phyloP scores from a whole-genome alignment of 1,140 invertebrate species.

The Sarcophaga peregrina region DNA sequence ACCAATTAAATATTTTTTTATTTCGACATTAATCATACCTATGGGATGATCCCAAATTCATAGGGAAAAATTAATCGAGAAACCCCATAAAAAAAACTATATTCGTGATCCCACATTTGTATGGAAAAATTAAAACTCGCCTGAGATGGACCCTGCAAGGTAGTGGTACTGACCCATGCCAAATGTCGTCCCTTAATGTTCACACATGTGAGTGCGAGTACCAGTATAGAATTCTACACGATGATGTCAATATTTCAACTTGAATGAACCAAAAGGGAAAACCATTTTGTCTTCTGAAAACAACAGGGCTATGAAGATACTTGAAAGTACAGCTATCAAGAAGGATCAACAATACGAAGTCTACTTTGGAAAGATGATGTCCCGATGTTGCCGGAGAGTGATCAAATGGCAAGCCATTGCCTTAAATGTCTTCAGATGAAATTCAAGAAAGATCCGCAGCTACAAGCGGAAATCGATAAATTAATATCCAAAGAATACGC shows the following conservation, averaged over 20 bases:
- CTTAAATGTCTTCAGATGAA: conserved; percentile 1
- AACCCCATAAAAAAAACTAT: no score
- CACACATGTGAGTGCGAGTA: conserved; percentile 19
- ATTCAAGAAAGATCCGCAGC: conserved; percentile 13
- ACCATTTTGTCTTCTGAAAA: background rate
- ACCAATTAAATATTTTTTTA: no score
- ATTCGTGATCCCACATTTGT: no score
- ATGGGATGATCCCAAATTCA: no score
- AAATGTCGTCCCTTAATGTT: background rate
- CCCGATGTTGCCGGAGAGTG: background rate
- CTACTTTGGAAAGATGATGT: conserved; percentile 22
- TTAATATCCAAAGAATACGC: conserved; percentile 35
- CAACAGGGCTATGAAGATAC: background rate
- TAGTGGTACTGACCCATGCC: no score
- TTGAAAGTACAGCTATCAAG: no score
- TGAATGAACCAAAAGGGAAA: background rate
- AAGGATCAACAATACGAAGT: no score
- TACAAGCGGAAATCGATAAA: conserved; percentile 36
- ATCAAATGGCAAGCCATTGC: background rate
- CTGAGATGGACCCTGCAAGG: no score
- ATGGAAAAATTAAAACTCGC: no score
- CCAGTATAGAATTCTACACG: background rate
- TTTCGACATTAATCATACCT: no score
- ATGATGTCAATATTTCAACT: background rate
- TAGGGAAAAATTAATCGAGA: no score